Base-by-base conservation (phyloP, 2,113 vertebrate species). In the Ornithorhynchus anatinus region DNA sequence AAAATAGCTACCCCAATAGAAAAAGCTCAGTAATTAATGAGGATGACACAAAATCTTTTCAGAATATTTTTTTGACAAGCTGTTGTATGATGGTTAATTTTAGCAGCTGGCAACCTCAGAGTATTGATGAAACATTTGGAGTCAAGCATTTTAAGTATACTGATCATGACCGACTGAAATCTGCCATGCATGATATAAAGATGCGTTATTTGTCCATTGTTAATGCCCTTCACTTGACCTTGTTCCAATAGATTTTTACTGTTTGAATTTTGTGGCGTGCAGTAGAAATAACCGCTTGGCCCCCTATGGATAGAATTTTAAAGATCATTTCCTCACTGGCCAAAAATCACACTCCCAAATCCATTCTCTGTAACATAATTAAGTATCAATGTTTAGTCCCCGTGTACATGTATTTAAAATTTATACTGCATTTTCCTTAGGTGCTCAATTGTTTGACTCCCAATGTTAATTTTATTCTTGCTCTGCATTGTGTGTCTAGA, bases 161-260 rank as follows among this genome's bases (percentile, higher is more conserved):
- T 86, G 64, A 69, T 79, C 64, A 38, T 73, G 69, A 52, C 65
- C 69, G 63, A 69, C 69, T 76, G 64, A 67, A 71, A 35, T 58
- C 25, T 58, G 4, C 1, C 6, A 60, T 44, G 35, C 44, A 7
- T 69, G 27, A 31, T 79, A 78, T 65, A 35, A 81, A 78, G 72
- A 78, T 43, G 58, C 8, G 59, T 68, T 66, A 76, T 81, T 81
- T 86, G 56, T 53, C 43, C 48, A 10, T 42, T 60, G 45, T 7
- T 23, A 63, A 75, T 86, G 32, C 14, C 75, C 68, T 68, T 79
- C 51, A 19, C 64, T 56, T 78, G 48, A 85, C 74, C 67, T 79
- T 77, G 42, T 58, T 64, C 33, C 47, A 40, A 19, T 23, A 32
- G 27, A 15, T 69, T 75, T 16, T 12, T 81, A 50, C n/a, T 43